phyloP scores from a whole-genome alignment of 2,888 invertebrate genomes.

The Busseola fusca region DNA sequence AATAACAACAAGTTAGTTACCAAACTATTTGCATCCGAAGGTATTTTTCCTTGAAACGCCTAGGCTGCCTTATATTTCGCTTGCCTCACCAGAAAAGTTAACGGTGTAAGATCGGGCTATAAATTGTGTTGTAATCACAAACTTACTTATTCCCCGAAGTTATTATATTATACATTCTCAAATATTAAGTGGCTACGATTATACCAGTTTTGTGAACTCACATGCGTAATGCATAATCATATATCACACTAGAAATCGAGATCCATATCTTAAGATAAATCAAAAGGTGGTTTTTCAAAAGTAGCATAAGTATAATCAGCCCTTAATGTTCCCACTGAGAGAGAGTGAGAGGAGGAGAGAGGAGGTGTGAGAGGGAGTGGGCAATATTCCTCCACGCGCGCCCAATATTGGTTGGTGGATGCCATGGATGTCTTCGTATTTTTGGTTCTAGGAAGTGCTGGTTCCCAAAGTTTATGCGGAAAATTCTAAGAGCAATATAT shows the following conservation, averaged over 20 bases:
- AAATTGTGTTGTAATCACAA: conserved; percentile 59
- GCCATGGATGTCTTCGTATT: background rate
- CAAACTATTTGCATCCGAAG: conserved; percentile 80
- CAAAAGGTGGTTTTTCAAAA: background rate
- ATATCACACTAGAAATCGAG: background rate
- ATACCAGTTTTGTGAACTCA: background rate
- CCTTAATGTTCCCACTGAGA: background rate
- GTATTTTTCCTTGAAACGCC: conserved; percentile 81
- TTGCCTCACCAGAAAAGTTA: conserved; percentile 69
- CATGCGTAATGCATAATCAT: conserved; percentile 2
- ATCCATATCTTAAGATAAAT: conserved; percentile 12
- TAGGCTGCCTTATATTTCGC: conserved; percentile 70
- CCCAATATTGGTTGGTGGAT: background rate
- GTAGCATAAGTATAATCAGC: background rate
- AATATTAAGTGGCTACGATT: conserved; percentile 1
- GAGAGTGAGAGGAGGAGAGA: too few species aligned
- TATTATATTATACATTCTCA: conserved; percentile 12
- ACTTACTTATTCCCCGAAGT: conserved; percentile 28
- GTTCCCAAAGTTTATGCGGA: conserved; percentile 18
- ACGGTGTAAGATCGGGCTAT: conserved; percentile 62
- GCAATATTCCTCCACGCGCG: background rate
- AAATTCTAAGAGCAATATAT: conserved; percentile 39
- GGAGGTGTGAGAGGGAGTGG: background rate
- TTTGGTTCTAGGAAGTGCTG: background rate
- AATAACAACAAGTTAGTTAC: conserved; percentile 79